Evolutionary conservation across 2,888 invertebrate species (phyloP).

Genomic region (Stenchaetothrips biformis): DNA sequence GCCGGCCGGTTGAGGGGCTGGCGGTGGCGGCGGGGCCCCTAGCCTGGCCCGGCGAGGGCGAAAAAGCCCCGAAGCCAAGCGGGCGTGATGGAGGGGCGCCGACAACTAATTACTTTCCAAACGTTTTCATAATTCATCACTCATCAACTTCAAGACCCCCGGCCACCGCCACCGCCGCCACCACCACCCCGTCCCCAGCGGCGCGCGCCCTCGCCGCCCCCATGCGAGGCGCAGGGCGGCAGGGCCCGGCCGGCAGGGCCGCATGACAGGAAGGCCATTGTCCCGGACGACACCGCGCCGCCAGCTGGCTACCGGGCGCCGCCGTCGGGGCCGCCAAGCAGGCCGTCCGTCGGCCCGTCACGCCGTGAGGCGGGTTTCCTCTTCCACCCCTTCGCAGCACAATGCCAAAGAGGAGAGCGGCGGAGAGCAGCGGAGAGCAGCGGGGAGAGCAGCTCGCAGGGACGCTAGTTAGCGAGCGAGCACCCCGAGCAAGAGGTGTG

Average conservation of each 20-base stretch:
- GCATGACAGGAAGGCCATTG: not conserved
- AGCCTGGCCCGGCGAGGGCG: too few species aligned
- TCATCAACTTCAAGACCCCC: conserved; percentile 8
- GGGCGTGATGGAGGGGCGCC: not conserved
- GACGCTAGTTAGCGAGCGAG: too few species aligned
- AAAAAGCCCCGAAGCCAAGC: not conserved
- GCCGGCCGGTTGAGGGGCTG: not conserved
- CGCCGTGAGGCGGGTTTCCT: too few species aligned
- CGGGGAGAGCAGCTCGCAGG: too few species aligned
- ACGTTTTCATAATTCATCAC: conserved; percentile 24
- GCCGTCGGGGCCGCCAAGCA: not conserved
- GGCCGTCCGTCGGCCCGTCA: not conserved
- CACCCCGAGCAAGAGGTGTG: too few species aligned
- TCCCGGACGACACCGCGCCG: not conserved
- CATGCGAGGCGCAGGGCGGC: not conserved
- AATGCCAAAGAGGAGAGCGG: too few species aligned
- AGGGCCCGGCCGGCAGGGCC: not conserved
- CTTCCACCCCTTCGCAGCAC: too few species aligned
- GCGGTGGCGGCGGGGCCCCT: not conserved
- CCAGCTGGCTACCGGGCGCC: not conserved
- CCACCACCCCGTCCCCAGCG: not conserved
- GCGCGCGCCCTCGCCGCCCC: not conserved
- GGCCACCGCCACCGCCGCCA: not conserved
- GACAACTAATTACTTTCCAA: conserved; percentile 16
- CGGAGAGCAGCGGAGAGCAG: too few species aligned